Evolutionary conservation across 2,113 vertebrate genomes (phyloP).

Genomic region (Carettochelys insculpta): DNA sequence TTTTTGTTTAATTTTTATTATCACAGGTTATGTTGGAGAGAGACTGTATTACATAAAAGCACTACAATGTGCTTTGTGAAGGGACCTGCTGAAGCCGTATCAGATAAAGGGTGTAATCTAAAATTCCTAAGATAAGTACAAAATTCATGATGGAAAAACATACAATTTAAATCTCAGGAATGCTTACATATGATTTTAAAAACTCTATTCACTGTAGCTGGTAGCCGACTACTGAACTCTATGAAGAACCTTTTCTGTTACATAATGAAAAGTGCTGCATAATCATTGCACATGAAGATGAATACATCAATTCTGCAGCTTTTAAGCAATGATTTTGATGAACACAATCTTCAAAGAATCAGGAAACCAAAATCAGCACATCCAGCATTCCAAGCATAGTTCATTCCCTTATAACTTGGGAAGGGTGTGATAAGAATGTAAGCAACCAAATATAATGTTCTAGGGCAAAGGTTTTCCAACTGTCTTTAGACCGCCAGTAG

Average conservation of each 20-base stretch:
- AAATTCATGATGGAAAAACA: background rate
- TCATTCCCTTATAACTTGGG: background rate
- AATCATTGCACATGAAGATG: background rate
- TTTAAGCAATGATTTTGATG: background rate
- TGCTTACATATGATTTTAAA: background rate
- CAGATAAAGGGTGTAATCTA: background rate
- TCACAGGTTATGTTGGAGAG: slow-evolving; percentile 17
- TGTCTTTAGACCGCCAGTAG: background rate
- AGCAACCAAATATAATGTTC: background rate
- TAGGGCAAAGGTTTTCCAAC: background rate
- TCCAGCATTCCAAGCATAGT: background rate
- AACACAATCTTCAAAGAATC: background rate
- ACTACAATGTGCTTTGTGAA: slow-evolving; percentile 15
- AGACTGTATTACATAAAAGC: slow-evolving; percentile 1
- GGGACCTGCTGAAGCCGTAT: background rate
- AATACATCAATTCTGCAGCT: background rate
- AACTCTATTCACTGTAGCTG: background rate
- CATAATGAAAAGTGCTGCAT: background rate
- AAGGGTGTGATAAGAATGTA: background rate
- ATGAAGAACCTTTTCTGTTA: background rate
- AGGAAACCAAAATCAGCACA: background rate
- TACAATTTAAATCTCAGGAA: background rate
- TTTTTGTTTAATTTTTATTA: slow-evolving; percentile 38
- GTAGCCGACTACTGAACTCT: background rate
- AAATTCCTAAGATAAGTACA: background rate